Evolutionary conservation across 1,140 invertebrate species (phyloP).

Genomic region (Trialeurodes vaporariorum): DNA sequence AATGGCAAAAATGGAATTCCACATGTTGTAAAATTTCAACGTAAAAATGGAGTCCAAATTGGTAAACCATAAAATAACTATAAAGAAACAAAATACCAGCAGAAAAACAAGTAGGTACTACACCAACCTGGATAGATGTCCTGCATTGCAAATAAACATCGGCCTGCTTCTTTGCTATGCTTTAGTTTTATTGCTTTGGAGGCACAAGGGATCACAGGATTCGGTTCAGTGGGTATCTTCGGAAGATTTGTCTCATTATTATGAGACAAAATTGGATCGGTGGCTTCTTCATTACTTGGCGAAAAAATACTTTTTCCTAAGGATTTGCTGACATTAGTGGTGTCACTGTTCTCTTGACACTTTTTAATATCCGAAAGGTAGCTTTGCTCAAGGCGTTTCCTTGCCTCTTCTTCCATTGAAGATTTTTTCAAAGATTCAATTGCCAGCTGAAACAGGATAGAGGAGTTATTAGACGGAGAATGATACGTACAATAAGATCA

Average conservation of each 20-base stretch:
- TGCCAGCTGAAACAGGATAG: background rate
- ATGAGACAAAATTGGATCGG: background rate
- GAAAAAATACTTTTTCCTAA: too few species aligned
- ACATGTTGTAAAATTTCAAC: too few species aligned
- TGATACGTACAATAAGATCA: too few species aligned
- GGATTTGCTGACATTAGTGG: too few species aligned
- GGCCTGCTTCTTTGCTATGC: background rate
- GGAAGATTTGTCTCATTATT: background rate
- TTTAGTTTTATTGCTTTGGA: background rate
- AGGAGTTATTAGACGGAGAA: too few species aligned
- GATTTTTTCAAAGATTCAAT: background rate
- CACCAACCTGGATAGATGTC: background rate
- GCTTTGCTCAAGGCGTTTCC: background rate
- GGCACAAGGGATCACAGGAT: background rate
- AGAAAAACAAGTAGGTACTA: too few species aligned
- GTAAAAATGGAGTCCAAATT: too few species aligned
- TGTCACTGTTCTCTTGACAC: too few species aligned
- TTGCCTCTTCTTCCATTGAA: background rate
- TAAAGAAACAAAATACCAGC: too few species aligned
- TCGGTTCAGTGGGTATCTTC: background rate
- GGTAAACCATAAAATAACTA: too few species aligned
- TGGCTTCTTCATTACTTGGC: background rate
- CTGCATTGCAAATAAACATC: background rate
- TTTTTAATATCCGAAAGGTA: background rate
- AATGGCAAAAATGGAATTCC: too few species aligned